phyloP scores from a whole-genome alignment of 2,113 vertebrate species.

The Spermophilus dauricus region DNA sequence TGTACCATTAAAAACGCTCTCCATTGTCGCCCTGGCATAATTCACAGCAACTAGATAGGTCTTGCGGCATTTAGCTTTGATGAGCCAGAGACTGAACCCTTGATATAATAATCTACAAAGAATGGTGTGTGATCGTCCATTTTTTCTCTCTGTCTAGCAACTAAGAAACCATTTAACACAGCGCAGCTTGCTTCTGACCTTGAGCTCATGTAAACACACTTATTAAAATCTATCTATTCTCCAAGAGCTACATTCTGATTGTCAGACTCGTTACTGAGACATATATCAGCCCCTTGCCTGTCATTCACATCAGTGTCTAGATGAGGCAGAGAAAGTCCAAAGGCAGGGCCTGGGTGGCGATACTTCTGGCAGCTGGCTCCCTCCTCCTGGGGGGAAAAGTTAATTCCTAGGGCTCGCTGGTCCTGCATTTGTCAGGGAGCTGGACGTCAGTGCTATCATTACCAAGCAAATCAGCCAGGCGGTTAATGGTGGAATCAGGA shows the following conservation, averaged over 20 bases:
- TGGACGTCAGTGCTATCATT: no score
- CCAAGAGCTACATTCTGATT: constrained; percentile 88
- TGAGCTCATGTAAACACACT: constrained; percentile 95
- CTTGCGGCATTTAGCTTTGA: constrained; percentile 97
- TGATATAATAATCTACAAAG: constrained; percentile 94
- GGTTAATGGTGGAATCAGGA: no score
- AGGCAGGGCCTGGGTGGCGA: no score
- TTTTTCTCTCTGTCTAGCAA: constrained; percentile 89
- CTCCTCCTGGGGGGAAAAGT: no score
- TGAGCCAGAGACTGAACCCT: constrained; percentile 94
- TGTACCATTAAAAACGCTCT: constrained; percentile 96
- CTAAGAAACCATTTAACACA: constrained; percentile 91
- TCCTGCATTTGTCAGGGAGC: no score
- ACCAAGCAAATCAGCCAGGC: no score
- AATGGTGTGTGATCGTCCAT: constrained; percentile 93
- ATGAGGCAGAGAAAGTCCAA: no score
- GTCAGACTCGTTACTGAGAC: constrained; percentile 89
- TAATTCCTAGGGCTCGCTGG: no score
- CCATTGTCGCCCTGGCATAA: constrained; percentile 96
- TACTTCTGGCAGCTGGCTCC: no score
- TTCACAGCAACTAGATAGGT: constrained; percentile 95
- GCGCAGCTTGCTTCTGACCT: constrained; percentile 95
- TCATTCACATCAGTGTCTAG: no score
- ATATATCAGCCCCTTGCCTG: constrained; percentile 88
- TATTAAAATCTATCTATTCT: constrained; percentile 90